These are phyloP conservation scores for Struthidea cinerea DNA, from an alignment of 2,113 vertebrate species.

Conservation along the genomic window DNA sequence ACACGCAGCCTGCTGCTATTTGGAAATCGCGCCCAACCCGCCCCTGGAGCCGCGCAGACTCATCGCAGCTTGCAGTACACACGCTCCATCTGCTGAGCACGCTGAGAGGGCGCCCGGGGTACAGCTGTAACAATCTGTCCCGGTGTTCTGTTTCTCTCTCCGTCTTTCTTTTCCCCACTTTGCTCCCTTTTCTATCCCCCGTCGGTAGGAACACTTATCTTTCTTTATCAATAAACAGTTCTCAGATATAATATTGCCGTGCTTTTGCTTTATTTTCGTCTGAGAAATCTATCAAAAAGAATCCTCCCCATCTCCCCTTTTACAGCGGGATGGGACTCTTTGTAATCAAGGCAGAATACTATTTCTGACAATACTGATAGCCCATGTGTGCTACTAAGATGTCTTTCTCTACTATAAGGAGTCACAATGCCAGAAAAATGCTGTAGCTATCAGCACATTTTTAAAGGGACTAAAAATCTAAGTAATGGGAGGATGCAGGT, in stretches of 20 bases:
- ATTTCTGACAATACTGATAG: neutral
- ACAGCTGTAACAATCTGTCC: too few species aligned
- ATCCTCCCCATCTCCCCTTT: neutral
- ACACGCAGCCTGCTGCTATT: neutral
- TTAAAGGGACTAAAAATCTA: neutral
- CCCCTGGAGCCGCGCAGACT: neutral
- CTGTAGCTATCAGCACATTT: neutral
- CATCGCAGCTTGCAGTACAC: neutral
- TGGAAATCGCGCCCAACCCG: neutral
- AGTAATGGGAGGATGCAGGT: neutral
- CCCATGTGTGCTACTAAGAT: neutral
- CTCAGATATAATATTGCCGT: too few species aligned
- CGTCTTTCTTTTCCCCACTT: neutral
- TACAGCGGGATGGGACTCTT: neutral
- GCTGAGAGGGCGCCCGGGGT: fast-evolving
- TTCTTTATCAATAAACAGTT: neutral
- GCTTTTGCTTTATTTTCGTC: neutral
- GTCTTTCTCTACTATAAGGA: neutral
- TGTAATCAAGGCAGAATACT: neutral
- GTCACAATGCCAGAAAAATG: neutral
- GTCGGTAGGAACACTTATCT: neutral
- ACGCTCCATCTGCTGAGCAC: too few species aligned
- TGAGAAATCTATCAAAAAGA: neutral
- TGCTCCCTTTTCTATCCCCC: neutral
- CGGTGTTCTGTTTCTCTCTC: neutral